Evolutionary conservation across 2,797 vertebrate species (phyloP).

Genomic region (Myoxocephalus aenaeus): DNA sequence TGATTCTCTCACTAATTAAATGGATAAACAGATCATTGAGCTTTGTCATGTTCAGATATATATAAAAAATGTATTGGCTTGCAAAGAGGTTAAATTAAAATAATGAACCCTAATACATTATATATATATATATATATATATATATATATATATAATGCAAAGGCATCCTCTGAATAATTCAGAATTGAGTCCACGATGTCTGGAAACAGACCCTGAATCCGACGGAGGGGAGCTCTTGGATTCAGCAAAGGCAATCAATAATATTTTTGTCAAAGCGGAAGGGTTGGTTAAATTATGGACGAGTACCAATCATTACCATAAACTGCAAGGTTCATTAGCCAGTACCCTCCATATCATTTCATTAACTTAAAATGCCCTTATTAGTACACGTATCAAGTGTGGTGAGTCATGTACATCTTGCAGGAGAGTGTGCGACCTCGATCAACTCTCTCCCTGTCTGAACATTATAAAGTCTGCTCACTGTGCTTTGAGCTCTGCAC

Average conservation of each 20-base stretch:
- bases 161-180: conserved; percentile 17
- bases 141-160: conserved; percentile 34
- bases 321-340: conserved; percentile 64
- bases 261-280: conserved; percentile 57
- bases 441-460: conserved; percentile 18
- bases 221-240: conserved; percentile 52
- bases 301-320: conserved; percentile 67
- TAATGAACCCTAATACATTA: conserved; percentile 32
- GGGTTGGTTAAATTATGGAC: conserved; percentile 64
- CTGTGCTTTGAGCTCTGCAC: conserved; percentile 24
- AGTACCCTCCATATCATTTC: conserved; percentile 56
- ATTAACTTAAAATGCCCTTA: conserved; percentile 56
- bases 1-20: conserved; percentile 59
- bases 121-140: conserved; percentile 17
- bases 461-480: conserved; percentile 23
- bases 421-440: conserved; percentile 34
- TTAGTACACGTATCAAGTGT: conserved; percentile 32
- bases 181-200: conserved; percentile 38
- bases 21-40: conserved; percentile 78
- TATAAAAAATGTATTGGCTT: conserved; percentile 10
- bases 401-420: conserved; percentile 5
- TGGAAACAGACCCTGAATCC: conserved; percentile 40
- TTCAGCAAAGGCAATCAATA: conserved; percentile 61
- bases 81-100: conserved; percentile 35
- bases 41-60: conserved; percentile 24